Evolutionary conservation across 1,140 invertebrate species (phyloP), one percentile per base, ranked within the genome.

Genomic region (Macrocentrus cingulum): DNA sequence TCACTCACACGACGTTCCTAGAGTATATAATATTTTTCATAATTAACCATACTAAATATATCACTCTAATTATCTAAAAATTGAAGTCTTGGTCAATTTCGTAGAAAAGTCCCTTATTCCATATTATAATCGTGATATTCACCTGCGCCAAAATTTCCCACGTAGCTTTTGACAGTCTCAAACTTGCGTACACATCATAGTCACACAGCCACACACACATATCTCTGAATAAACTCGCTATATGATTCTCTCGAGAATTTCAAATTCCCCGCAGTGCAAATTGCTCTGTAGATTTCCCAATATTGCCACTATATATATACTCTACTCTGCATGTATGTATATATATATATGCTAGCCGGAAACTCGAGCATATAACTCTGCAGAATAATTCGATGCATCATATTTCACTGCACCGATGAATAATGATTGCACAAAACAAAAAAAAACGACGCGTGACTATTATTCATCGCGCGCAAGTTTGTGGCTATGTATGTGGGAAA

Each of bases 11-110:
- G 36, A 8, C 7, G 29, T 32, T 16, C n/a, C 22, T 48, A 23
- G 29, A 20, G 13, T 9, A 11, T 46, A 46, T 23, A 16, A 9
- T 9, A 51, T 49, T 56, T 48, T 22, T n/a, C n/a, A n/a, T 2
- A 18, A 36, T 51, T 1, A 41, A 23, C 18, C 7, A 37, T 23
- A n/a, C n/a, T n/a, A n/a, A n/a, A 20, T 20, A 29, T 29, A 29
- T 44, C 16, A 20, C 41, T 48, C 1, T 48, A 48, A 48, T 50
- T 51, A 46, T 37, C 37, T 42, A 54, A 62, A n/a, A 60, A 62
- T 54, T 45, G 52, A 42, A 61, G 50, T 57, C 44, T 68, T 68
- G 67, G 67, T 68, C 65, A 56, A 60, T 67, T 65, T 62, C 59
- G 52, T 67, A 65, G 45, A 68, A 67, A 68, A 63, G 49, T 64